Evolutionary conservation across 2,797 vertebrate genomes (phyloP).

Genomic region (Meda fulgida): DNA sequence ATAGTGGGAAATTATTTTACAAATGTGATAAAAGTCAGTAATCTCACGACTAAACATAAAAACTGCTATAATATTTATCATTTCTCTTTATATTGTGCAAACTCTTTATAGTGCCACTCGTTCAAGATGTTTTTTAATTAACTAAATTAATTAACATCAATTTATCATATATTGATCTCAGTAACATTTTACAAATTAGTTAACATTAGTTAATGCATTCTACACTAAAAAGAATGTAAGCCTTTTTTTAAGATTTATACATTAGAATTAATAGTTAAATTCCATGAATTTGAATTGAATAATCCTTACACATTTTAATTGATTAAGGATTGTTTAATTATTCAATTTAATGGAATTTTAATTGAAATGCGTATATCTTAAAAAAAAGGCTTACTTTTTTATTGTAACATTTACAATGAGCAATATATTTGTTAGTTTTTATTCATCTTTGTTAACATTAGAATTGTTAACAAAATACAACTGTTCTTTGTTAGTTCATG

Average conservation of each 20-base stretch:
- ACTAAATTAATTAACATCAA: too few species aligned
- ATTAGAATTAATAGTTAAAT: too few species aligned
- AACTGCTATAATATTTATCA: neutral
- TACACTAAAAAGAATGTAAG: too few species aligned
- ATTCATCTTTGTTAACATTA: neutral
- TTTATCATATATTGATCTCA: neutral
- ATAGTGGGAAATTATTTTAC: neutral
- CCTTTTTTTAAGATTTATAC: too few species aligned
- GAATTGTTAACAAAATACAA: too few species aligned
- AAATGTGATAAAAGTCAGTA: neutral
- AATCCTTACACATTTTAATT: too few species aligned
- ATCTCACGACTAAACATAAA: neutral
- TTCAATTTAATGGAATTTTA: too few species aligned
- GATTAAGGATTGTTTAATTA: too few species aligned
- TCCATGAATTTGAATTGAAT: too few species aligned
- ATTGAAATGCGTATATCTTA: too few species aligned
- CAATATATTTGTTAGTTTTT: neutral
- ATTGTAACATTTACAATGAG: neutral
- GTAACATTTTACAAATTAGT: neutral
- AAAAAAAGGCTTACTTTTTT: too few species aligned
- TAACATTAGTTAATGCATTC: neutral
- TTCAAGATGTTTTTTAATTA: neutral
- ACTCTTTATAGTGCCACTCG: neutral
- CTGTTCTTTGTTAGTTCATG: neutral
- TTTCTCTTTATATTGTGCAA: neutral